These are phyloP conservation scores for Didymodactylos carnosus DNA, from an alignment of 2,888 invertebrate genomes.

Conservation along the genomic window DNA sequence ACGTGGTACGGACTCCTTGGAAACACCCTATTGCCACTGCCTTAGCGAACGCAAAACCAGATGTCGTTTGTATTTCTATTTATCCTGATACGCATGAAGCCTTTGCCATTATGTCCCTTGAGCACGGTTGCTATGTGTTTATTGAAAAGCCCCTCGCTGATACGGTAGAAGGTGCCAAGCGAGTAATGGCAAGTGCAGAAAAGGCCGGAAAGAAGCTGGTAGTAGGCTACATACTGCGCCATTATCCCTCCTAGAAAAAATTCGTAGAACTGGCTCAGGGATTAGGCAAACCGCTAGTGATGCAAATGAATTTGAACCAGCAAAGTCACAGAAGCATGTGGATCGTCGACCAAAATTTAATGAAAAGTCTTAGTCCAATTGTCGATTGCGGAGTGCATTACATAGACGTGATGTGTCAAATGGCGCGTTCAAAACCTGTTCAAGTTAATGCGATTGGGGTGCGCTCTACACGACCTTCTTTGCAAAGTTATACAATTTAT, in stretches of 20 bases:
- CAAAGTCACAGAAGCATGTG: not conserved
- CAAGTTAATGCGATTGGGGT: not conserved
- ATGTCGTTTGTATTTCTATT: not conserved
- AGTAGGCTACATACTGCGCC: not conserved
- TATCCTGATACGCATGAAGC: not conserved
- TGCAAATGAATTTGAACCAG: not conserved
- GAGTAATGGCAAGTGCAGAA: not conserved
- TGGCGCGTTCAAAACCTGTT: not conserved
- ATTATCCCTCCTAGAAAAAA: not conserved
- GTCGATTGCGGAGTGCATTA: not conserved
- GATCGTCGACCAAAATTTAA: not conserved
- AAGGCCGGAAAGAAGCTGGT: not conserved
- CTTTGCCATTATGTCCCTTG: not conserved
- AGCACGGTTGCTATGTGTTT: not conserved
- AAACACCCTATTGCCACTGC: too few species aligned
- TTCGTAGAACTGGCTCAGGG: not conserved
- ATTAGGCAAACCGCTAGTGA: not conserved
- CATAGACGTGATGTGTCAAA: not conserved
- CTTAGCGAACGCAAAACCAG: not conserved
- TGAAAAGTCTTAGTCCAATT: not conserved
- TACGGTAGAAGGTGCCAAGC: not conserved
- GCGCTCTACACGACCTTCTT: too few species aligned
- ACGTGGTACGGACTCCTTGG: too few species aligned
- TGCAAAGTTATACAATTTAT: too few species aligned
- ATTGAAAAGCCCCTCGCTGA: not conserved